Conservation (phyloP, 2,888 invertebrate genomes). For the Cephonodes hylas region DNA sequence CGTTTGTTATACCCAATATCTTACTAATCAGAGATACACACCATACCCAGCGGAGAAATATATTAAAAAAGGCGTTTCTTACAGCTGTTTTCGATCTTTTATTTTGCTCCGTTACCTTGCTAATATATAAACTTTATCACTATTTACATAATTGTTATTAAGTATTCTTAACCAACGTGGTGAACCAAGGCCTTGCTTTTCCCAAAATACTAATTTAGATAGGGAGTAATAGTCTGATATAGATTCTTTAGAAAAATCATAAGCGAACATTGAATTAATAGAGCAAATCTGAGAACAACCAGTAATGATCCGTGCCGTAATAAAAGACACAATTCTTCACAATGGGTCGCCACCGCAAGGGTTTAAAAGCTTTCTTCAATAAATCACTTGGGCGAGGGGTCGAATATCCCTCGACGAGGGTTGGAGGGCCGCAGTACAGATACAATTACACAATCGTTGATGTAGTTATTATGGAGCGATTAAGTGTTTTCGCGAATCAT, state of each 20-base stretch:
- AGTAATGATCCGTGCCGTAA: conserved; percentile 57
- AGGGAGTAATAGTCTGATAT: too few relatives aligned
- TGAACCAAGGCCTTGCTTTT: too few relatives aligned
- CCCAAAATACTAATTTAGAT: too few relatives aligned
- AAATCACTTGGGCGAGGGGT: conserved; percentile 61
- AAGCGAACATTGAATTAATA: conserved; percentile 52
- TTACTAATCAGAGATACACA: too few relatives aligned
- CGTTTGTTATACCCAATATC: too few relatives aligned
- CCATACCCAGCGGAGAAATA: too few relatives aligned
- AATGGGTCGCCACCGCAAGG: conserved; percentile 58
- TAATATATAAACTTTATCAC: too few relatives aligned
- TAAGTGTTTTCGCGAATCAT: conserved; percentile 55
- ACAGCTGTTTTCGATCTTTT: too few relatives aligned
- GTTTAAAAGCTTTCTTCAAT: conserved; percentile 79
- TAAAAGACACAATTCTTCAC: conserved; percentile 50
- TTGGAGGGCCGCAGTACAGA: conserved; percentile 50
- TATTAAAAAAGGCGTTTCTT: too few relatives aligned
- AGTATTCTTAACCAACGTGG: too few relatives aligned
- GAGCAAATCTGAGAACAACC: conserved; percentile 47
- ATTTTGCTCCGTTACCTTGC: too few relatives aligned
- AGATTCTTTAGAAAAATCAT: not conserved
- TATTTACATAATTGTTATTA: too few relatives aligned
- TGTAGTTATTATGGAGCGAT: conserved; percentile 59
- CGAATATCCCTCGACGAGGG: conserved; percentile 26
- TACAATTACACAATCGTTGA: conserved; percentile 66